These are phyloP conservation scores for Torymus aiolomorphi DNA, from an alignment of 2,888 invertebrate genomes.

Conservation along the genomic window DNA sequence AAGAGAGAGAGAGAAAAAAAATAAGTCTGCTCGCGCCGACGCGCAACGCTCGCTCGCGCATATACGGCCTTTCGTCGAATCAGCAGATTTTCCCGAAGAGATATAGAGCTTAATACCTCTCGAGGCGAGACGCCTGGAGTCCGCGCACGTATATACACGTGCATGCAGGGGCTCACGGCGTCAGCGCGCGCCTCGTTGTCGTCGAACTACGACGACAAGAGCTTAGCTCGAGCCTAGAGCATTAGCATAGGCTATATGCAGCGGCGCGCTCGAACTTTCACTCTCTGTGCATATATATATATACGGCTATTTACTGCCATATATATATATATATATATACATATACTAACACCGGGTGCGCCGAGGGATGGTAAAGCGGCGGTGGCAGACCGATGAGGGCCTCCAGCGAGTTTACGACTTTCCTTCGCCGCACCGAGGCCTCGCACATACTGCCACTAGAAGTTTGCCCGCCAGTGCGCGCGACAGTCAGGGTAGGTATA, in stretches of 20 bases:
- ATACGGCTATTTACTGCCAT: too few species aligned
- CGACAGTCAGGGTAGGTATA: too few species aligned
- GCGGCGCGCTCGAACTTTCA: slow-evolving; percentile 32
- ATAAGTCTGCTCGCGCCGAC: too few species aligned
- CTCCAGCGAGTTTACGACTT: slow-evolving; percentile 59
- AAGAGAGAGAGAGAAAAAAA: too few species aligned
- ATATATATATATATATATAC: too few species aligned
- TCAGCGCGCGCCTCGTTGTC: too few species aligned
- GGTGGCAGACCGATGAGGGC: background rate
- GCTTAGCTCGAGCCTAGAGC: background rate
- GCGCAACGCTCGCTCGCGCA: too few species aligned
- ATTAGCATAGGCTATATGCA: background rate
- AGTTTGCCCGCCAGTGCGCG: too few species aligned
- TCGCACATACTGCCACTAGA: too few species aligned
- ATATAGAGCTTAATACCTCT: slow-evolving; percentile 9
- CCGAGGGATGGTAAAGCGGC: background rate
- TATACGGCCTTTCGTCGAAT: background rate
- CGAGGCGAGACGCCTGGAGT: background rate
- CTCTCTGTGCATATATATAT: too few species aligned
- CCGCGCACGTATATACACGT: background rate
- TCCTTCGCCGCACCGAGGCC: slow-evolving; percentile 34
- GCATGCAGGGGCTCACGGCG: background rate
- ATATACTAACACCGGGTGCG: too few species aligned
- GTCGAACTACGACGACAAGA: background rate
- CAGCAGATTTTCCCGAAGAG: slow-evolving; percentile 14